These are phyloP conservation scores for Xyrichtys novacula DNA, from an alignment of 2,797 vertebrate genomes.

Conservation along the genomic window DNA sequence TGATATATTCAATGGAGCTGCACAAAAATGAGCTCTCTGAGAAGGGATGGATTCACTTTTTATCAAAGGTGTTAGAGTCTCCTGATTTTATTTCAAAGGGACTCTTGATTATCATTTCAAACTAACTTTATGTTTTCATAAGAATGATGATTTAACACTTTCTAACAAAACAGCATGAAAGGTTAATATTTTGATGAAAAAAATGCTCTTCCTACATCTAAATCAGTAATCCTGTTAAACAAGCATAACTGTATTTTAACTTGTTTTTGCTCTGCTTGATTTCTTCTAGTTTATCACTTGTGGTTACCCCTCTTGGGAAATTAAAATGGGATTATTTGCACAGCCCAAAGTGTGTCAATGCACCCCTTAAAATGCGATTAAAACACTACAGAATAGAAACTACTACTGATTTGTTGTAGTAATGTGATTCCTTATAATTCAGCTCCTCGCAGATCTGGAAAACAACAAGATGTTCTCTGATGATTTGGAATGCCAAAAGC, in stretches of 20 bases:
- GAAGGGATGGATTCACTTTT: too few species aligned
- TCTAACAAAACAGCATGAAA: too few species aligned
- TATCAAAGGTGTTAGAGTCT: too few species aligned
- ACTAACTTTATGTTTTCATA: too few species aligned
- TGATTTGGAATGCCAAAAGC: conserved; percentile 96
- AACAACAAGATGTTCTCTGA: conserved; percentile 96
- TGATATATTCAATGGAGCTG: too few species aligned
- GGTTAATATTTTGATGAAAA: not conserved
- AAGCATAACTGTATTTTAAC: not conserved
- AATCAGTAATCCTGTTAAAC: not conserved
- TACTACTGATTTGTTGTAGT: not conserved
- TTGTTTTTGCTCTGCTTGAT: not conserved
- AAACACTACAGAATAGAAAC: too few species aligned
- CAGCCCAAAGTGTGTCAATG: not conserved
- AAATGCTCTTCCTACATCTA: not conserved
- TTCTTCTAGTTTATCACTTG: not conserved
- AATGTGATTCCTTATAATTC: conserved; percentile 30
- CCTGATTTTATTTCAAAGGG: too few species aligned
- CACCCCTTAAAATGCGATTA: not conserved
- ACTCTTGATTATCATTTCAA: too few species aligned
- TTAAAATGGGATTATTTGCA: not conserved
- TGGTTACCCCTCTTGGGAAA: too few species aligned
- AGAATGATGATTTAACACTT: too few species aligned
- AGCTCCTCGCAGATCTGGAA: conserved; percentile 97
- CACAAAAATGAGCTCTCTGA: too few species aligned